Conservation (phyloP, 2,888 invertebrate species). For the Polydrusus pterygomalis region DNA sequence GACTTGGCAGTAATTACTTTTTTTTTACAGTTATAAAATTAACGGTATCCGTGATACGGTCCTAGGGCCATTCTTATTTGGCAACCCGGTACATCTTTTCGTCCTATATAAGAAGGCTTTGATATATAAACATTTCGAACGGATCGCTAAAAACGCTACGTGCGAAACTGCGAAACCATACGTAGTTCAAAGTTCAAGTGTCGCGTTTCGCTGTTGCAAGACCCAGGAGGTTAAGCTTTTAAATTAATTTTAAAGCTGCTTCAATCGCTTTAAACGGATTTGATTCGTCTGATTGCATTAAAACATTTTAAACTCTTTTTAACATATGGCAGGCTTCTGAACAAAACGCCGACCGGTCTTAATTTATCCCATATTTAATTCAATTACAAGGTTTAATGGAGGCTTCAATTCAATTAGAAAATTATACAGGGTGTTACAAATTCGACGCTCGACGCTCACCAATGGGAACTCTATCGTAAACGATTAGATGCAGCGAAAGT, state of each 20-base stretch:
- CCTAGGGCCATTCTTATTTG: no score
- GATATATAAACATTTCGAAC: no score
- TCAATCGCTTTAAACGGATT: not conserved
- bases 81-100: no score
- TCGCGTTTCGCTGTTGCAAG: not conserved
- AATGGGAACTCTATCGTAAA: no score
- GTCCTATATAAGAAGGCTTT: no score
- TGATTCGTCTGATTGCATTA: slow-evolving; percentile 21
- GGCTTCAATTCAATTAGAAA: slow-evolving; percentile 5
- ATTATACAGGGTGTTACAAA: no score
- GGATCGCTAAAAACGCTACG: no score
- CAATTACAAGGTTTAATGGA: slow-evolving; percentile 26
- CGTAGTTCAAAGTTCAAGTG: slow-evolving; percentile 15
- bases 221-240: slow-evolving; percentile 8
- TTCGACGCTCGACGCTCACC: no score
- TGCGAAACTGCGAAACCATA: not conserved
- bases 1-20: no score
- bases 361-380: slow-evolving; percentile 14
- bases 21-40: no score
- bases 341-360: slow-evolving; percentile 16
- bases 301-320: slow-evolving; percentile 5
- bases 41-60: no score
- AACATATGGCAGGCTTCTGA: slow-evolving; percentile 31
- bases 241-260: slow-evolving; percentile 6
- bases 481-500: no score